Evolutionary conservation across 2,888 invertebrate genomes (phyloP), one percentile per base, ranked within the genome.

Genomic region (Xanthorhoe spadicearia): DNA sequence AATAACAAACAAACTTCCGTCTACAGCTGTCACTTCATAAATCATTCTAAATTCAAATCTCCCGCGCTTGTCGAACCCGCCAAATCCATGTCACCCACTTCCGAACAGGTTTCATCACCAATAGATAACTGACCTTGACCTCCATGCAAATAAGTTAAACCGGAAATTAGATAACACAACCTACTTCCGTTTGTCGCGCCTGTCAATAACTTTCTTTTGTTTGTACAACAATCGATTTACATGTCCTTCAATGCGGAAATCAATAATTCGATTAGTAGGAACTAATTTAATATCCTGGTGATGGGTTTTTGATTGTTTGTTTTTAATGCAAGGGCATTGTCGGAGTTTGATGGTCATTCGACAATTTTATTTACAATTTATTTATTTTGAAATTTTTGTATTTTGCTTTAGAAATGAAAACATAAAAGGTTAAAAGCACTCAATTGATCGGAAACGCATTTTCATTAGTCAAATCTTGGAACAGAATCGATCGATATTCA

Each of bases 181-280:
- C 91, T 86, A 77, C 81, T 86, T 90, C 90, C 90, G 84, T 77
- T 73, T 79, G 77, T 80, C 78, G 75, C 78, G 72, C 63, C 74
- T 85, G 87, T 83, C 85, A 82, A 82, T 84, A 77, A 76, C 87
- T 90, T 89, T 91, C 89, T 89, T 87, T 80, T 74, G 68, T 77
- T 74, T 77, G 65, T 67, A 69, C 15, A 35, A 64, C 61, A 57
- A 35, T 67, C 62, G 72, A 74, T 70, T 54, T 65, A 65, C 68
- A 49, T 73, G 78, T 74, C 77, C 77, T 80, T 78, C 64, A 71
- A 76, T 56, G 69, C 76, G 79, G 79, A 78, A 77, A 63, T 67
- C 38, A 55, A 68, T 71, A 73, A 75, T 72, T 68, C n/a, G 46
- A 71, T 71, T 72, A 68, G 57, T 17, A 28, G 61, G 61, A 72